Conservation (phyloP, 1,140 invertebrate genomes). For the Sinella curviseta region DNA sequence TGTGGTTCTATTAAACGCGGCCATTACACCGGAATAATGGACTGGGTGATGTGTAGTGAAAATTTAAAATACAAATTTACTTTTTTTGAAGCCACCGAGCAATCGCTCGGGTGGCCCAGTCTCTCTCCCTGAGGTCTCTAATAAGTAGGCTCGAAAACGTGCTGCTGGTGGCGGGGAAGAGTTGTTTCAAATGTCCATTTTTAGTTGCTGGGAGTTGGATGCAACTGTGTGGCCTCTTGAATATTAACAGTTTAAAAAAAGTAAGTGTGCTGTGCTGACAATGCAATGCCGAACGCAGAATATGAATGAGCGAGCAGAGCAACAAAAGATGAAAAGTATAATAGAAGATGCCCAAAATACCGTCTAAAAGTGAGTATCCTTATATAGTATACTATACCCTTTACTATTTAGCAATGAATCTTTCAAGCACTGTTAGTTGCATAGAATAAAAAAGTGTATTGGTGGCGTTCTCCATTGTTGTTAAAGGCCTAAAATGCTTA, state of each 20-base stretch:
- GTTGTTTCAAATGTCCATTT: background rate
- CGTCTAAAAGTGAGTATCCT: background rate
- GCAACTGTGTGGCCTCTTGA: background rate
- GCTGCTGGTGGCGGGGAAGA: background rate
- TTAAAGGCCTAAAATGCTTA: too few species aligned
- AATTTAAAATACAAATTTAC: constrained; percentile 15
- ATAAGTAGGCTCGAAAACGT: constrained; percentile 7
- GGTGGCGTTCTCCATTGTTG: too few species aligned
- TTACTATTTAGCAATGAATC: too few species aligned
- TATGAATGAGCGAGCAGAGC: background rate
- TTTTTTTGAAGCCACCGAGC: background rate
- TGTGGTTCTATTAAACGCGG: background rate
- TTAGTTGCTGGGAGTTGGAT: background rate
- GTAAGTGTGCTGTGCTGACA: background rate
- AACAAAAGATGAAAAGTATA: too few species aligned
- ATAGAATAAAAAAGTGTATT: too few species aligned
- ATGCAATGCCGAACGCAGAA: background rate
- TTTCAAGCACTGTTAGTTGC: too few species aligned
- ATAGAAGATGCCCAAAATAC: background rate
- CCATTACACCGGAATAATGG: constrained; percentile 1
- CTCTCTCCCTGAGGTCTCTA: constrained; percentile 24
- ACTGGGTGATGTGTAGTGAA: background rate
- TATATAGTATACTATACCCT: background rate
- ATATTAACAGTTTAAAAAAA: background rate
- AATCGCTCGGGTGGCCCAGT: constrained; percentile 20